Conservation (phyloP, 2,797 vertebrate genomes). For the Alectoris magna region DNA sequence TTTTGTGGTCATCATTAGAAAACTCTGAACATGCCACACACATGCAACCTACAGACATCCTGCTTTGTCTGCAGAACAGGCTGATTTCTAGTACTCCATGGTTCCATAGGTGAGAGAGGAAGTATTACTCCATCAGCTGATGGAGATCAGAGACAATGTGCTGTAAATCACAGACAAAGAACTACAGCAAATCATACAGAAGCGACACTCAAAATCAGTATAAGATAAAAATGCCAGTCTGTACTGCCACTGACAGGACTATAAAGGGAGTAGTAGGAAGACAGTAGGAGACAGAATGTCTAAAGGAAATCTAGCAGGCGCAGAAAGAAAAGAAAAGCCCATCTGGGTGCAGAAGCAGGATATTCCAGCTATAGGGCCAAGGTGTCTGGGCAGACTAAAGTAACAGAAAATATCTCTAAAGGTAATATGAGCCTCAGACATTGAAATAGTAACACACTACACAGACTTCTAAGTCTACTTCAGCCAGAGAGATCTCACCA, state of each 20-base stretch:
- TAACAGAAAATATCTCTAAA: background rate
- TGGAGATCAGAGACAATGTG: background rate
- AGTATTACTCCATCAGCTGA: background rate
- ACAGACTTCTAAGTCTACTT: background rate
- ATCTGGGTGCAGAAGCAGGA: background rate
- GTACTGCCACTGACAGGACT: background rate
- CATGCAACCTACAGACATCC: background rate
- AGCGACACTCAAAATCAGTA: background rate
- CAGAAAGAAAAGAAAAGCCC: background rate
- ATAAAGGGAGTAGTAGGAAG: background rate
- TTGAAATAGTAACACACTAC: background rate
- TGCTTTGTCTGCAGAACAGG: background rate
- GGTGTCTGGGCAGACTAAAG: accelerated
- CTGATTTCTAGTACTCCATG: background rate
- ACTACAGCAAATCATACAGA: background rate
- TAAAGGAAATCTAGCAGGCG: background rate
- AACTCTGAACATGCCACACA: background rate
- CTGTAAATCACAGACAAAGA: background rate
- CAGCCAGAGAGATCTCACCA: constrained; percentile 55
- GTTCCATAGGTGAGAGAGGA: background rate
- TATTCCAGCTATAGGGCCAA: background rate
- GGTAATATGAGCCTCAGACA: background rate
- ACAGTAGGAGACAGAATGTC: background rate
- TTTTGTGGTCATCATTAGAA: background rate
- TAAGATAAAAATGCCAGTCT: background rate